These are phyloP conservation scores for Spondyliosoma cantharus DNA, from an alignment of 2,797 vertebrate species.

Conservation along the genomic window DNA sequence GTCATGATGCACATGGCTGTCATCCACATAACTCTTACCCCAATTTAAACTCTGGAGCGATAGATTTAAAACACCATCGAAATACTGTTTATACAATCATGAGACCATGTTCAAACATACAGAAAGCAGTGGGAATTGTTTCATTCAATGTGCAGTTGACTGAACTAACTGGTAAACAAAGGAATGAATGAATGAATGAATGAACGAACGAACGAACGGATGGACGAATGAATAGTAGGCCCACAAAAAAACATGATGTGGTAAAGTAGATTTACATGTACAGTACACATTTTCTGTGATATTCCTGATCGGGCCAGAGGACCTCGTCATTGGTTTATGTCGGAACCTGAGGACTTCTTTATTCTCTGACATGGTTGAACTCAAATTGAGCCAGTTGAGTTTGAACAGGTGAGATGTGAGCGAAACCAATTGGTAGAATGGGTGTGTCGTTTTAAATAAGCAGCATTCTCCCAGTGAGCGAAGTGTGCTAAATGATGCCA, in stretches of 20 bases:
- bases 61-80: not conserved
- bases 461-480: too few relatives aligned
- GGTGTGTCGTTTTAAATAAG: too few relatives aligned
- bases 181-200: too few relatives aligned
- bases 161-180: too few relatives aligned
- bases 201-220: too few relatives aligned
- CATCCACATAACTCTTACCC: too few relatives aligned
- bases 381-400: not conserved
- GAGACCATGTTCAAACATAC: not conserved
- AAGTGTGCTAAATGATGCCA: too few relatives aligned
- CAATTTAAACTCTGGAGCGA: not conserved
- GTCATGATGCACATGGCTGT: too few relatives aligned
- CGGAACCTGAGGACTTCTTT: not conserved
- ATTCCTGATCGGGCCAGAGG: too few relatives aligned
- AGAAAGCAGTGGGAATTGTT: not conserved
- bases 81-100: not conserved
- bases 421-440: not conserved
- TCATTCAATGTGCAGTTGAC: not conserved
- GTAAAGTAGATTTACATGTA: too few relatives aligned
- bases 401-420: not conserved
- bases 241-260: too few relatives aligned
- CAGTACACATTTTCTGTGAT: not conserved
- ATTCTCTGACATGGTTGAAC: not conserved
- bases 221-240: too few relatives aligned
- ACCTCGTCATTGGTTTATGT: not conserved